phyloP scores from a whole-genome alignment of 2,888 invertebrate species.

The Eupsilia transversa region DNA sequence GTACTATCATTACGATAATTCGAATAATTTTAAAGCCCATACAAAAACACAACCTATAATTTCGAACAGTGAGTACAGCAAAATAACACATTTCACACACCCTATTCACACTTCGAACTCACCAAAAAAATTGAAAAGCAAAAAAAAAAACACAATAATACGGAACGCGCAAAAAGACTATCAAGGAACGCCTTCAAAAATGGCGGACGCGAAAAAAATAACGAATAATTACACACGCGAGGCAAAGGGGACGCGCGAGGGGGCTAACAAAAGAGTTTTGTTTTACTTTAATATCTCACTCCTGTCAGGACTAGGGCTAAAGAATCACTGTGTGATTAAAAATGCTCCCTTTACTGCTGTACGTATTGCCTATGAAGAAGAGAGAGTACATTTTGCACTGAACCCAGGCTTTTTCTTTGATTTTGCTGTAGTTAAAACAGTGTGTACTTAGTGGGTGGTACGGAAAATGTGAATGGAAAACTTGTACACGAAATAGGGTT shows the following conservation, averaged over 20 bases:
- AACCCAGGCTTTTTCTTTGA: constrained; percentile 17
- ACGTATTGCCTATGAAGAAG: constrained; percentile 36
- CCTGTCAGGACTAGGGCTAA: constrained; percentile 74
- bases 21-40: background rate
- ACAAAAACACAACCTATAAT: constrained; percentile 1
- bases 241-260: constrained; percentile 62
- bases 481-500: background rate
- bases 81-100: constrained; percentile 8
- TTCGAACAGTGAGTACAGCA: background rate
- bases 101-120: constrained; percentile 12
- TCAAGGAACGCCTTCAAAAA: constrained; percentile 56
- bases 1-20: background rate
- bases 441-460: background rate
- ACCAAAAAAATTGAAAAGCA: constrained; percentile 40
- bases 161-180: constrained; percentile 54
- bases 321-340: constrained; percentile 82
- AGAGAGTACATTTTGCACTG: constrained; percentile 8
- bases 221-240: constrained; percentile 82
- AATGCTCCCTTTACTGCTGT: constrained; percentile 70
- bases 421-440: background rate
- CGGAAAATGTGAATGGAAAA: background rate
- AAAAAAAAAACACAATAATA: constrained; percentile 42
- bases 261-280: constrained; percentile 80
- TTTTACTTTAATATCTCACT: constrained; percentile 87
- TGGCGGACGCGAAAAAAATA: constrained; percentile 75